Evolutionary conservation across 2,113 vertebrate species (phyloP), one percentile per base, ranked within the genome.

Genomic region (Ptychochromis oligacanthus): DNA sequence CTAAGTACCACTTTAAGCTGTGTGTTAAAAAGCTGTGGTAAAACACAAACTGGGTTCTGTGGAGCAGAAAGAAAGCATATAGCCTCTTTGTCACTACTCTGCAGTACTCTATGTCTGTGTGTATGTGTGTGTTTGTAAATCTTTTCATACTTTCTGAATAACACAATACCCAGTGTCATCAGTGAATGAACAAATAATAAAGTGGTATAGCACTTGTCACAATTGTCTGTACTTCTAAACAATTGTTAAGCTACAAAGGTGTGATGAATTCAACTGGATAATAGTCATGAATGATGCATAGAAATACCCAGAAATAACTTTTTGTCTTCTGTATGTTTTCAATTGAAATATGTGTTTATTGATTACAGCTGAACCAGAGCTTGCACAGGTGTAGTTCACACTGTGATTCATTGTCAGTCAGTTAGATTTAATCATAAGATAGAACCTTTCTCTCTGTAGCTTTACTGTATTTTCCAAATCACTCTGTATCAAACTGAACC

Each of bases 1-100:
- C 52, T 55, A 84, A 91, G 80, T 59, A 65, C 72, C 86, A 90
- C 79, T 90, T 87, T 80, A 81, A 88, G 62, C 79, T 67, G 26
- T 61, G 80, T 79, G 76, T 83, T 89, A 86, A 87, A 72, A 85
- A 86, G 52, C 65, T 79, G 64, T 65, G 64, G 64, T 76, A 65
- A 82, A 86, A 87, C 74, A 90, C 43, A 75, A 89, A 82, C 77
- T 65, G 76, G 56, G 18, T 77, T 79, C 55, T 92, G 82, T 72
- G 40, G 54, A 75, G 74, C 75, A 60, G 55, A 89, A 61, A 86
- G 58, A 80, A 77, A 86, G 57, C 34, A 58, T 52, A 24, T 28
- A 80, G 17, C 74, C 74, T 77, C 38, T 54, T 34, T 83, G 80
- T 75, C 75, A 64, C 57, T 52, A 40, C 55, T 61, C 77, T 83